Percentiles rank a stretch among this genome's conserved stretches.
phyloP scores from a whole-genome alignment of 2,797 vertebrate species.

The Danio kyathit region DNA sequence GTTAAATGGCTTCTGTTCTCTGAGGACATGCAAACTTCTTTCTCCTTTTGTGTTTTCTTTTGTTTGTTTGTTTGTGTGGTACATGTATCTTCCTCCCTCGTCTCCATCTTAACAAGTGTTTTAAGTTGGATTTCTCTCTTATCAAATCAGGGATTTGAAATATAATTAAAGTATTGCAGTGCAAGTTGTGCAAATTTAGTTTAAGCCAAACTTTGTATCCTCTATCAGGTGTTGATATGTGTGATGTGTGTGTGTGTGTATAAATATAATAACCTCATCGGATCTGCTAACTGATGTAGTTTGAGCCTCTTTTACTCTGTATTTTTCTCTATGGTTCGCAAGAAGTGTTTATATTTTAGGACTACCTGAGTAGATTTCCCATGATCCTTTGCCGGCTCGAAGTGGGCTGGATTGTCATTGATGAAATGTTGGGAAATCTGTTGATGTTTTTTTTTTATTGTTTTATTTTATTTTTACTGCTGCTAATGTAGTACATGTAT shows the following conservation, averaged over 20 bases:
- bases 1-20: conserved; percentile 28
- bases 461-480: conserved; percentile 34
- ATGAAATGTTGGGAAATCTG: background rate
- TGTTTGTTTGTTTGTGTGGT: conserved; percentile 37
- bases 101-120: conserved; percentile 39
- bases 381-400: background rate
- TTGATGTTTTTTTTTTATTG: background rate
- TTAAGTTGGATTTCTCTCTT: conserved; percentile 26
- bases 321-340: background rate
- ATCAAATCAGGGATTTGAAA: conserved; percentile 57
- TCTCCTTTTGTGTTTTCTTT: conserved; percentile 34
- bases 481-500: conserved; percentile 51
- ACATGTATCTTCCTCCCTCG: conserved; percentile 21
- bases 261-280: background rate
- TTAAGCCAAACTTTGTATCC: conserved; percentile 50
- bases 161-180: conserved; percentile 45
- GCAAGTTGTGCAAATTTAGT: conserved; percentile 46
- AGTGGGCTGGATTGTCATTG: conserved; percentile 12
- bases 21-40: conserved; percentile 42
- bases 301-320: conserved; percentile 33
- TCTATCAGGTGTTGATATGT: conserved; percentile 45
- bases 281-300: conserved; percentile 38
- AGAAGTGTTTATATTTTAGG: background rate
- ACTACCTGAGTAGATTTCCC: conserved; percentile 43
- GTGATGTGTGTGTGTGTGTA: background rate